Conservation (phyloP, 2,797 vertebrate species). For the Spinus olivaceus region DNA sequence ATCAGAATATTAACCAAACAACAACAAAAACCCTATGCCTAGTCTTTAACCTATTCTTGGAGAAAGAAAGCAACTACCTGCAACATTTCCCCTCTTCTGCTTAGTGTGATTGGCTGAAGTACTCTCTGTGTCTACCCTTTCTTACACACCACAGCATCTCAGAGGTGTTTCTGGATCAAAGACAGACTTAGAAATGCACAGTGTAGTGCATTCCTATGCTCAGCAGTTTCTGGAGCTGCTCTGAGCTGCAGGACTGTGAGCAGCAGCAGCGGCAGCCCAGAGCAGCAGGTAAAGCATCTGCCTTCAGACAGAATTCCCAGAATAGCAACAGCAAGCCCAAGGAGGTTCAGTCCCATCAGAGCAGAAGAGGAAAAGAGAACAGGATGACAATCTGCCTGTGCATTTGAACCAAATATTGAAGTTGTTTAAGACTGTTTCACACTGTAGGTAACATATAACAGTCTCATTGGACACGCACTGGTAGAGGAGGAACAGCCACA, state of each 20-base stretch:
- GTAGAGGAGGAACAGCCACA: background rate
- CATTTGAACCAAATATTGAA: background rate
- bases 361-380: background rate
- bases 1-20: background rate
- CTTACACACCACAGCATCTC: background rate
- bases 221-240: background rate
- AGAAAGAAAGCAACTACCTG: background rate
- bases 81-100: background rate
- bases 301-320: background rate
- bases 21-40: background rate
- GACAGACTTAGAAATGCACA: background rate
- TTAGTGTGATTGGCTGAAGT: background rate
- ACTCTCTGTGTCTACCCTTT: fast-evolving
- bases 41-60: background rate
- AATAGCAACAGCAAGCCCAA: background rate
- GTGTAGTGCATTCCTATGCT: background rate
- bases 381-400: background rate
- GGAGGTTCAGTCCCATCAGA: background rate
- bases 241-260: background rate
- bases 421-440: background rate
- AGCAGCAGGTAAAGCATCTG: background rate
- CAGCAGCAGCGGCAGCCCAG: background rate
- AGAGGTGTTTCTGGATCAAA: background rate
- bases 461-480: too few relatives aligned
- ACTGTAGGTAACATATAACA: background rate